Base-by-base conservation (phyloP, 2,113 vertebrate genomes). In the Mormyrus iriodes region DNA sequence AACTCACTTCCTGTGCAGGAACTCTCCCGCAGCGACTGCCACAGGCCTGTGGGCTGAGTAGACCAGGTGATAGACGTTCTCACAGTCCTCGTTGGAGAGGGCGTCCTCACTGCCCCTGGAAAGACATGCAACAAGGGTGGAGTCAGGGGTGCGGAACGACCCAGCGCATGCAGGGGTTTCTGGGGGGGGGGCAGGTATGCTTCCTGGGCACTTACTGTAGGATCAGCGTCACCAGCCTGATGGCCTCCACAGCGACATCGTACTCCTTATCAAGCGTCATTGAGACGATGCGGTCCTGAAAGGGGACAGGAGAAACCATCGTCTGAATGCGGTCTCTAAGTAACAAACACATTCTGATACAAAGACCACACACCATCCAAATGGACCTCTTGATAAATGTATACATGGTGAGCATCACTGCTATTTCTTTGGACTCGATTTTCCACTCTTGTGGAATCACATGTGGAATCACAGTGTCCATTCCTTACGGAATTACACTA, bases 211-310 rank as follows among this genome's bases (percentile, higher is more conserved):
- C 98, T 98, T 92, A 99, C 98, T 99, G 98, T 90, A 99, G 96
- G 92, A 99, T 99, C 91, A 99, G 96, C 0, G 98, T 99, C 91
- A 99, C 98, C 93, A 99, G 95, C 93, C 98, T 95, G 93, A 99
- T 99, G 90, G 98, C 98, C 95, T 99, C 98, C 93, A 99, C 98
- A 5, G 98, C 98, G 0, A 99, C 98, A 21, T 99, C 98, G 0
- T 99, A 99, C 93, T 99, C 98, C 93, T 99, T 99, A 94, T 99
- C 98, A 92, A 99, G 96, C 5, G 98, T 99, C 98, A 99, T 99
- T 49, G 98, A 99, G 90, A 99, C 98, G 85, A 99, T 99, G 88
- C 98, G 98, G 91, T 99, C 98, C 98, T 99, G 92, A 86, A 93
- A 93, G 89, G 90, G 89, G 7, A n/a, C 42, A 17, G 85, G 49